Percentiles rank a stretch among this genome's conserved stretches.
phyloP scores from a whole-genome alignment of 2,888 invertebrate genomes.

The Polyommatus icarus region DNA sequence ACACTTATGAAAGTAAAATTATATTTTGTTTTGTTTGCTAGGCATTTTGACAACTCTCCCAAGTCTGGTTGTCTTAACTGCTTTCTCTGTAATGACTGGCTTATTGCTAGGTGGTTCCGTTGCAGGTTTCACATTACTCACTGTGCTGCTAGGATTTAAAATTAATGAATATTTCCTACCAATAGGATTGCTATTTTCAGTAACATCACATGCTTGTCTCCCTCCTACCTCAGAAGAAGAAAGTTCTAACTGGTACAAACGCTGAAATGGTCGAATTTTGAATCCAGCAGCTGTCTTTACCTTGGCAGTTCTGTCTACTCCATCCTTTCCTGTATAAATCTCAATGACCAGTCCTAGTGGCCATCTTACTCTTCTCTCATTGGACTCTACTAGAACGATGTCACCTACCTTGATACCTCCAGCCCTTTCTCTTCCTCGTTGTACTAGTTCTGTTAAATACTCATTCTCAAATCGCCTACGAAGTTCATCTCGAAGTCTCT shows the following conservation, averaged over 20 bases:
- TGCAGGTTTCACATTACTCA: not conserved
- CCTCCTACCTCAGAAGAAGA: not conserved
- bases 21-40: too few species aligned
- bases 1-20: too few species aligned
- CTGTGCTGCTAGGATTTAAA: not conserved
- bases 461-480: not conserved
- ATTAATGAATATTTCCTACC: not conserved
- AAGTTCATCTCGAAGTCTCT: not conserved
- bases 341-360: not conserved
- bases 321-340: not conserved
- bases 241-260: not conserved
- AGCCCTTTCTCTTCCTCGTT: not conserved
- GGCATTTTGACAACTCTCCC: too few species aligned
- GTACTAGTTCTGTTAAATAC: not conserved
- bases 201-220: not conserved
- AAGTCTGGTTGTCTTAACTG: too few species aligned
- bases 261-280: not conserved
- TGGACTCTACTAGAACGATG: not conserved
- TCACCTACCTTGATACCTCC: not conserved
- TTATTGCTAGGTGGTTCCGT: not conserved
- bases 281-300: not conserved
- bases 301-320: not conserved
- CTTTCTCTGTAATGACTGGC: too few species aligned
- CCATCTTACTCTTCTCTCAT: not conserved
- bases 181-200: not conserved